Evolutionary conservation across 2,888 invertebrate genomes (phyloP), one percentile per base, ranked within the genome.

Genomic region (Perdita meconis): DNA sequence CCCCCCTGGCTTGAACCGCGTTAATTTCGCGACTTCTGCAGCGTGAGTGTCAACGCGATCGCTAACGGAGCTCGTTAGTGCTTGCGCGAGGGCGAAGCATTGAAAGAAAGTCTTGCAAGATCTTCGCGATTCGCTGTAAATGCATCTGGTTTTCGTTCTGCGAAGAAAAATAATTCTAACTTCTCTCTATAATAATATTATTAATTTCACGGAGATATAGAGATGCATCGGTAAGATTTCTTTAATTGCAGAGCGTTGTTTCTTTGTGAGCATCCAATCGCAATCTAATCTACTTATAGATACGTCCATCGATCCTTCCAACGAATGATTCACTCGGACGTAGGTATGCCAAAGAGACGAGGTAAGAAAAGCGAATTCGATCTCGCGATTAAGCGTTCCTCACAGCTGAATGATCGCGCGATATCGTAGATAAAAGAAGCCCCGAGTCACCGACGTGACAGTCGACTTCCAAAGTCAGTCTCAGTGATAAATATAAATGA

Each of bases 21-120:
- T 56, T 78, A 80, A 84, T 84, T 84, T 55, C 70, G 55, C 59
- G 75, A 65, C 44, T 55, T 26, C 42, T 59, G 69, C 59, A 47
- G 36, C 44, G 38, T 22, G 42, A 68, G 55, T 47, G 71, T 76
- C 71, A 57, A 72, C 64, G 30, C 30, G 30, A 57, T 51, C 61
- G 61, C 68, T 77, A 70, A 70, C 53, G 30, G 30, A 44, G 53
- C 53, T 76, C 70, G 42, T 81, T 77, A 81, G 64, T 24, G 19
- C 59, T 47, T 78, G 55, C 67, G 30, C 64, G 34, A 63, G 68
- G 51, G 44, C 19, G 24, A 24, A 51, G 13, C n/a, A 50, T 53
- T 24, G 42, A 64, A 55, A 64, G 40, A 55, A 47, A 5, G 34
- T 57, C 40, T 8, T 24, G 30, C n/a, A 19, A 26, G 42, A 55